These are phyloP conservation scores for Sardinella longiceps DNA, from an alignment of 2,797 vertebrate species.

Conservation along the genomic window DNA sequence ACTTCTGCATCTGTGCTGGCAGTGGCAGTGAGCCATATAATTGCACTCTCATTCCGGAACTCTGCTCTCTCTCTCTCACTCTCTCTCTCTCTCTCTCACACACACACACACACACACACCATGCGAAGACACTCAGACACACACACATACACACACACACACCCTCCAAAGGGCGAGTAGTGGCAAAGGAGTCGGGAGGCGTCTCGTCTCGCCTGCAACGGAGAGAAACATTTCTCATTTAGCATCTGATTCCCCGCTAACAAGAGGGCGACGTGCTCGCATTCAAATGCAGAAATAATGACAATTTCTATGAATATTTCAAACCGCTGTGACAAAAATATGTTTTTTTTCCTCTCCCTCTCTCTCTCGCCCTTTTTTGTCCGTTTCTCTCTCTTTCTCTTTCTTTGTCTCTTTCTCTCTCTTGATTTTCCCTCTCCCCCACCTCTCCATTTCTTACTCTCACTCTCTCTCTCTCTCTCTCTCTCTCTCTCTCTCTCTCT, in stretches of 20 bases:
- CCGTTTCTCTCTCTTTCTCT: background rate
- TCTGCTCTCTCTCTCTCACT: slow-evolving; percentile 45
- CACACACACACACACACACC: background rate
- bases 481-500: background rate
- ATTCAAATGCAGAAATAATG: slow-evolving; percentile 69
- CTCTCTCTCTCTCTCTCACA: background rate
- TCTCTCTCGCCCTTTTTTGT: background rate
- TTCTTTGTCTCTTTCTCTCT: background rate
- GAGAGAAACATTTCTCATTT: slow-evolving; percentile 57
- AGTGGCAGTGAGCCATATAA: slow-evolving; percentile 52
- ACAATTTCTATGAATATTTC: slow-evolving; percentile 66
- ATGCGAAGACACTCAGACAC: slow-evolving; percentile 7
- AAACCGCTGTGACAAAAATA: slow-evolving; percentile 48
- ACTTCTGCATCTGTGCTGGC: slow-evolving; percentile 33
- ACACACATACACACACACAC: background rate
- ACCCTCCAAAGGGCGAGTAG: background rate
- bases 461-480: background rate
- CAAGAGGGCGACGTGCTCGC: slow-evolving; percentile 57
- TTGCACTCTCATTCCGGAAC: slow-evolving; percentile 53
- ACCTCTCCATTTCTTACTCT: background rate
- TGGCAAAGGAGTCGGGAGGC: slow-evolving; percentile 38
- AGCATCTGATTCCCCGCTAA: slow-evolving; percentile 54
- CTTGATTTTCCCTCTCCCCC: background rate
- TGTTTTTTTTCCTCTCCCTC: background rate
- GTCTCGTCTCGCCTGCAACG: slow-evolving; percentile 50